Conservation (phyloP, 2,113 vertebrate species). For the Gulo gulo region DNA sequence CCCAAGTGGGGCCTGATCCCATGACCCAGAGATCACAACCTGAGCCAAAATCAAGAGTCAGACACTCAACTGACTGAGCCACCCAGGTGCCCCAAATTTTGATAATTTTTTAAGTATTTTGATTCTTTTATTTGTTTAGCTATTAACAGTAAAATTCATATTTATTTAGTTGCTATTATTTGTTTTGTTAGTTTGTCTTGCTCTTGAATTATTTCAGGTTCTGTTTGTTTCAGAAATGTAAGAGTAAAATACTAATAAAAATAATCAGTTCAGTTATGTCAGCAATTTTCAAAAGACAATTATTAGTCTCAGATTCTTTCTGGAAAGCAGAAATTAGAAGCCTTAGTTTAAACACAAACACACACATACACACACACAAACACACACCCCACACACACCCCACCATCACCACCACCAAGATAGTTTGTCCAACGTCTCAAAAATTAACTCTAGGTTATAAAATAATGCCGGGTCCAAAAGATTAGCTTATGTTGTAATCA, state of each 20-base stretch:
- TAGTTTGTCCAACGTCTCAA: not conserved
- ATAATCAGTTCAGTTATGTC: not conserved
- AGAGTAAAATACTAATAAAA: not conserved
- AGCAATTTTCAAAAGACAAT: slow-evolving; percentile 4
- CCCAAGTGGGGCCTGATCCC: not conserved
- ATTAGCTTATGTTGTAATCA: not conserved
- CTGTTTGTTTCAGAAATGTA: not conserved
- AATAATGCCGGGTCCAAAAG: not conserved
- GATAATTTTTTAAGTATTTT: not conserved
- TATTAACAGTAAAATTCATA: not conserved
- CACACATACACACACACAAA: not conserved
- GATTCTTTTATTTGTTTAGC: not conserved
- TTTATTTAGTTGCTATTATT: not conserved
- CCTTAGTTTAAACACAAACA: not conserved
- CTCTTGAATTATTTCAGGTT: slow-evolving; percentile 1
- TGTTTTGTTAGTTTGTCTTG: not conserved
- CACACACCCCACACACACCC: not conserved
- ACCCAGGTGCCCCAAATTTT: not conserved
- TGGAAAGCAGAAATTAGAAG: not conserved
- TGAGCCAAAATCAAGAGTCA: not conserved
- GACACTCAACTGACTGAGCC: not conserved
- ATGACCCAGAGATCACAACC: not conserved
- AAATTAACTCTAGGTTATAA: not conserved
- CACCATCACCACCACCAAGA: not conserved
- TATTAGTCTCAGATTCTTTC: not conserved